A percentile compares a stretch with the other conserved stretches of the same genome.
Conservation (phyloP, 2,797 vertebrate genomes). For the Threskiornis aethiopicus region DNA sequence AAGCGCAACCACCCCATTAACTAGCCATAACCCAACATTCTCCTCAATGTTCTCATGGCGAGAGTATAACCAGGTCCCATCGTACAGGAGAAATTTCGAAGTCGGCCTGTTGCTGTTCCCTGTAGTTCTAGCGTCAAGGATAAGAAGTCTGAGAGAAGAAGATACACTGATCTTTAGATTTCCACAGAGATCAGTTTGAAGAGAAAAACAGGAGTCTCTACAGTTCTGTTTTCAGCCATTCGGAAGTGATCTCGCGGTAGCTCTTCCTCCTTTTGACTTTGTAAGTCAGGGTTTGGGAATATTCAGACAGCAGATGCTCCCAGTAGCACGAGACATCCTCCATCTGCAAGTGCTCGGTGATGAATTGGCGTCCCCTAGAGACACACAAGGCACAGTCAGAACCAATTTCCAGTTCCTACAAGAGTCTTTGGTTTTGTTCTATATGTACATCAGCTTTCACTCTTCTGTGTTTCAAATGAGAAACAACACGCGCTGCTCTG, state of each 20-base stretch:
- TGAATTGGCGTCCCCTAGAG: conserved; percentile 88
- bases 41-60: not conserved
- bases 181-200: not conserved
- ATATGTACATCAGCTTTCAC: not conserved
- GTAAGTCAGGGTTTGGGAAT: conserved; percentile 85
- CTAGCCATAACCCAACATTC: not conserved
- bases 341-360: conserved; percentile 88
- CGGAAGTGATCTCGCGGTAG: conserved; percentile 81
- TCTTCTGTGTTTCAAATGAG: not conserved
- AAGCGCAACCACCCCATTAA: not conserved
- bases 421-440: conserved; percentile 2
- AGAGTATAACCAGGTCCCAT: not conserved
- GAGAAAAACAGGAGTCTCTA: conserved; percentile 38
- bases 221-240: conserved; percentile 82
- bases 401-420: not conserved
- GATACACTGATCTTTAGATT: not conserved
- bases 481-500: not conserved
- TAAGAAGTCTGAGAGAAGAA: not conserved
- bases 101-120: not conserved
- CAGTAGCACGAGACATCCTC: conserved; percentile 93
- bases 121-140: not conserved
- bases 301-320: conserved; percentile 88
- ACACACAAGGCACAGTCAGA: conserved; percentile 44
- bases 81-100: not conserved
- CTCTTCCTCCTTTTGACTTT: conserved; percentile 80